These are phyloP conservation scores for Epizoanthus stellaris DNA, from an alignment of 92 coral and sea anemone genomes.

Conservation along the genomic window DNA sequence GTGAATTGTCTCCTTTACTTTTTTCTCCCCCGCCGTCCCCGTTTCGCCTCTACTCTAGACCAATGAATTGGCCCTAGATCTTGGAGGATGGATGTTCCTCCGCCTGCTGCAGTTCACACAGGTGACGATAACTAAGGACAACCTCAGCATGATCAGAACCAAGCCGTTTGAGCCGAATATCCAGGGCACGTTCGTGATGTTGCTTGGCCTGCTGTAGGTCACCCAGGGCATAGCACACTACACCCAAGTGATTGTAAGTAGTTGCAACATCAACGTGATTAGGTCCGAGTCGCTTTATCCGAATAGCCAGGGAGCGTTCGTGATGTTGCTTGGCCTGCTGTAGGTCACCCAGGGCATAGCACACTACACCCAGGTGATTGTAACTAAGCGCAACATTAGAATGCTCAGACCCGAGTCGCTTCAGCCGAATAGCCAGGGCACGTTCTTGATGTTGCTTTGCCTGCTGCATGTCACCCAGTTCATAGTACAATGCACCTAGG, in stretches of 20 bases:
- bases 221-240: not conserved
- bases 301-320: conserved; percentile 16
- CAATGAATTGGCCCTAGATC: no score
- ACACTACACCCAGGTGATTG: conserved; percentile 13
- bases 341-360: not conserved
- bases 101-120: no score
- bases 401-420: no score
- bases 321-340: conserved; percentile 27
- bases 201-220: conserved; percentile 10
- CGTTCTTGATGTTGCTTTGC: conserved; percentile 29
- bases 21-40: not conserved
- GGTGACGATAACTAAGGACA: conserved; percentile 7
- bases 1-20: no score
- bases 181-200: conserved; percentile 10
- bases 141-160: conserved; percentile 48
- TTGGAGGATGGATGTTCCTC: no score
- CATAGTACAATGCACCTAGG: conserved; percentile 14
- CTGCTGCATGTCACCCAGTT: not conserved
- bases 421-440: conserved; percentile 13
- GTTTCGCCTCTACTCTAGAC: no score
- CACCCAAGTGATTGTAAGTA: conserved; percentile 17
- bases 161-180: conserved; percentile 23
- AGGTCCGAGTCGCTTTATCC: no score
- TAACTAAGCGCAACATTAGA: conserved; percentile 5
- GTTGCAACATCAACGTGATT: conserved; percentile 10